Conservation (phyloP, 2,888 invertebrate species). For the Criorhina ranunculi region DNA sequence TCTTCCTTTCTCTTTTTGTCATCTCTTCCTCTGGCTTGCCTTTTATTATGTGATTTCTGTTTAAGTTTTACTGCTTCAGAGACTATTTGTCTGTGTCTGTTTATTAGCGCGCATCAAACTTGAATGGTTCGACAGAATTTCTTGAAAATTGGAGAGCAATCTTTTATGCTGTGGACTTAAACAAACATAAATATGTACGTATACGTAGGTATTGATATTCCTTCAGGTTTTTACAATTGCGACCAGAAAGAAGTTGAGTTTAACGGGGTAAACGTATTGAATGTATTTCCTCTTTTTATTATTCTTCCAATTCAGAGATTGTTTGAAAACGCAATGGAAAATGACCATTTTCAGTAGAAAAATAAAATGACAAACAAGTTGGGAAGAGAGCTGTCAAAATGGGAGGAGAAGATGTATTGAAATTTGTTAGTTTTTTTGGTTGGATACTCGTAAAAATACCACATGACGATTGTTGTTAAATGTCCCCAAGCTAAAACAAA, state of each 20-base stretch:
- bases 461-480: no score
- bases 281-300: conserved; percentile 21
- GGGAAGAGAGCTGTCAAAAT: not conserved
- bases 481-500: no score
- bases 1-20: not conserved
- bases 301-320: conserved; percentile 3
- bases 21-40: not conserved
- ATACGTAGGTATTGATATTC: conserved; percentile 67
- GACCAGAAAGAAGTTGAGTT: conserved; percentile 28
- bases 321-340: conserved; percentile 4
- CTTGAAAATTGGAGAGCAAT: conserved; percentile 44
- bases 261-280: conserved; percentile 38
- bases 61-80: conserved; percentile 61
- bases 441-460: no score
- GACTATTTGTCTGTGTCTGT: conserved; percentile 56
- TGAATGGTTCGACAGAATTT: conserved; percentile 49
- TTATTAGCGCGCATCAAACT: conserved; percentile 73
- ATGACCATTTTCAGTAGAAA: not conserved
- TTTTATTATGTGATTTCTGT: conserved; percentile 21
- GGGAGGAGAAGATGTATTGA: not conserved
- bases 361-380: not conserved
- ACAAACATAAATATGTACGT: conserved; percentile 42
- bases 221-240: conserved; percentile 42
- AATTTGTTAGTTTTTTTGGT: not conserved
- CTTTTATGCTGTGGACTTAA: not conserved